Evolutionary conservation across 2,888 invertebrate species (phyloP).

Genomic region (Melitaea athalia): DNA sequence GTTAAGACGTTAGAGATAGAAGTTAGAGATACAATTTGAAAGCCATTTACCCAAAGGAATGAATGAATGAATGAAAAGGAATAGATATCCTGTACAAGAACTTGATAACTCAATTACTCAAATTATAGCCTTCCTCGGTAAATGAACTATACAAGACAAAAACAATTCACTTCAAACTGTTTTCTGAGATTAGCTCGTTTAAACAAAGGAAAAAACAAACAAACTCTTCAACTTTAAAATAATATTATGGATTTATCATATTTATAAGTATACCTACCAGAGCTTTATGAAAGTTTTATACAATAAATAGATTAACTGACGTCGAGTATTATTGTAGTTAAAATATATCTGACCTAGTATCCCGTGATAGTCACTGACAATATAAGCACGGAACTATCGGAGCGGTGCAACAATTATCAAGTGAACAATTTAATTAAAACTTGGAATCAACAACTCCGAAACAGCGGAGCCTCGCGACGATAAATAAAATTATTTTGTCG

Average conservation of each 20-base stretch:
- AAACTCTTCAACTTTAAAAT: no score
- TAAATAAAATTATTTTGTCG: slow-evolving; percentile 73
- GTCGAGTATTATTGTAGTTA: neutral
- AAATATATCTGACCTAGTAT: slow-evolving; percentile 20
- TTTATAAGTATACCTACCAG: neutral
- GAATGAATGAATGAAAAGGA: no score
- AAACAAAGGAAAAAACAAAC: no score
- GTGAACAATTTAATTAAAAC: slow-evolving; percentile 76
- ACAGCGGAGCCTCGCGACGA: slow-evolving; percentile 58
- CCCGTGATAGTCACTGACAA: slow-evolving; percentile 26
- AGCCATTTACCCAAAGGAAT: no score
- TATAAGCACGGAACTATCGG: slow-evolving; percentile 37
- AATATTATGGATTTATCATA: neutral
- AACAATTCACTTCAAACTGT: no score
- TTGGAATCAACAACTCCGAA: slow-evolving; percentile 55
- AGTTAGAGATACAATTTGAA: no score
- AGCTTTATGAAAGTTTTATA: neutral
- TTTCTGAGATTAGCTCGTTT: no score
- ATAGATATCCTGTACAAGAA: no score
- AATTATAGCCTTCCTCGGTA: no score
- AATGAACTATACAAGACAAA: no score
- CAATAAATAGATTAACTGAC: neutral
- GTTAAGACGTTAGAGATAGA: no score
- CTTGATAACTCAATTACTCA: no score
- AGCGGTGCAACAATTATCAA: slow-evolving; percentile 59